Evolutionary conservation across 2,888 invertebrate species (phyloP).

Genomic region (Eupithecia tripunctaria): DNA sequence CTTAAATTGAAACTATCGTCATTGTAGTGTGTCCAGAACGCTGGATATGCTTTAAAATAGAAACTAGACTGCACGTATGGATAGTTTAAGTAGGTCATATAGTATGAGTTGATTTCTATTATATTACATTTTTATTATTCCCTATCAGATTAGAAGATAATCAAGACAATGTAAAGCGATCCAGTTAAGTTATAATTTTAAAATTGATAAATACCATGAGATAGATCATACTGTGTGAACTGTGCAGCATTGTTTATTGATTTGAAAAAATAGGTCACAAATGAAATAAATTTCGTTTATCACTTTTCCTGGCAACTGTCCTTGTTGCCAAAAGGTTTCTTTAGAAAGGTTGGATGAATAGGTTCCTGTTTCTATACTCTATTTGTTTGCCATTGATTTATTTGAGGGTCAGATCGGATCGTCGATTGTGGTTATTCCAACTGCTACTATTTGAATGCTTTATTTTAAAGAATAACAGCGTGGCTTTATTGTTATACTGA

Average conservation of each 20-base stretch:
- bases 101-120: too few species aligned
- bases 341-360: constrained; percentile 32
- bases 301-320: constrained; percentile 17
- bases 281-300: background rate
- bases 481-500: background rate
- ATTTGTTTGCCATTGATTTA: constrained; percentile 44
- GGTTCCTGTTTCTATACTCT: constrained; percentile 38
- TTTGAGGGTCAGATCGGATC: constrained; percentile 31
- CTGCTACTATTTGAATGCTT: constrained; percentile 18
- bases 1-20: background rate
- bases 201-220: too few species aligned
- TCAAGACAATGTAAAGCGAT: too few species aligned
- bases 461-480: constrained; percentile 11
- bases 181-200: too few species aligned
- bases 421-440: constrained; percentile 24
- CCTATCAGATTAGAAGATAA: too few species aligned
- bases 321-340: constrained; percentile 21
- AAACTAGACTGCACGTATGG: too few species aligned
- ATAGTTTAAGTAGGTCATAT: too few species aligned
- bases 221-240: too few species aligned
- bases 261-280: too few species aligned
- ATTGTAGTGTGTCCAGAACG: background rate
- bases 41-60: too few species aligned
- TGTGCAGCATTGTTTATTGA: too few species aligned
- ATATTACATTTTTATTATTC: too few species aligned